Evolutionary conservation across 1,140 invertebrate species (phyloP).

Genomic region (Melanaphis sacchari): DNA sequence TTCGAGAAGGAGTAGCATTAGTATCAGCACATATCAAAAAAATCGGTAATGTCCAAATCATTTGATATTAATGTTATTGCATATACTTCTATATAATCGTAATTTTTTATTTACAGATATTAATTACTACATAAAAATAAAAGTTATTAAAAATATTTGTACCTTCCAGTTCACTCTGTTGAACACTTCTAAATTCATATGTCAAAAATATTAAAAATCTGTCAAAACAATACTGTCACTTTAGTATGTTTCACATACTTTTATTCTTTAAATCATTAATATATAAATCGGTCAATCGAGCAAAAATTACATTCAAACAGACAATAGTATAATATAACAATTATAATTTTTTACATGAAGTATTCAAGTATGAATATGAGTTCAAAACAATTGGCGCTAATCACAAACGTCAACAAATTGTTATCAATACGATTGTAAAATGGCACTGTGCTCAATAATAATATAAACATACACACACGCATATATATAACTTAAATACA

Average conservation of each 20-base stretch:
- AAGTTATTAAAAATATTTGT: conserved; percentile 57
- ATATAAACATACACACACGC: too few relatives aligned
- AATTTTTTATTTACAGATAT: background rate
- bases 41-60: too few relatives aligned
- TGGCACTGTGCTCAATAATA: background rate
- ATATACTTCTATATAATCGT: background rate
- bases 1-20: too few relatives aligned
- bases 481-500: too few relatives aligned
- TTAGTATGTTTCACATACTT: conserved; percentile 26
- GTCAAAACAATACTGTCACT: background rate
- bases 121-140: background rate
- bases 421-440: conserved; percentile 35
- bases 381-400: conserved; percentile 40
- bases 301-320: background rate
- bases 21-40: too few relatives aligned
- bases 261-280: background rate
- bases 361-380: background rate
- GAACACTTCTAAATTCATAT: conserved; percentile 65
- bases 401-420: conserved; percentile 48
- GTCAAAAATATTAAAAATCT: conserved; percentile 38
- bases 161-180: conserved; percentile 65
- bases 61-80: background rate
- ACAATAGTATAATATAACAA: background rate
- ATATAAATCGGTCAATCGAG: background rate
- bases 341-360: background rate